Base-by-base conservation (phyloP, 2,888 invertebrate species). In the Drosophila lacicola region DNA sequence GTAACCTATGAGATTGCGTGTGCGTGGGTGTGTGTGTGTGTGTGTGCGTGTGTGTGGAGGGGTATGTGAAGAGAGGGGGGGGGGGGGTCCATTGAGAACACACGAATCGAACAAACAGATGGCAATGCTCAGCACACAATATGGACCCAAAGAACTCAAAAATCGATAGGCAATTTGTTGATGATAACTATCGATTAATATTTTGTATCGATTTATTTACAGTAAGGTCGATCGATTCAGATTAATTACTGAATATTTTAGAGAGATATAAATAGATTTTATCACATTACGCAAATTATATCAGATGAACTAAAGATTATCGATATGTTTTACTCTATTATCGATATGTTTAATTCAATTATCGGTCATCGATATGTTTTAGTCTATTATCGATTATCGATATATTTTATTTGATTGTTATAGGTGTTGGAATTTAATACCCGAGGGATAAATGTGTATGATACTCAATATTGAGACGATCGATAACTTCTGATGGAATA, bases 101-200 rank as follows among this genome's bases (percentile, higher is more conserved):
- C 70, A 70, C 78, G 74, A 76, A 75, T 61, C 58, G 58, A 69
- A 77, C 64, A 56, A 41, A 75, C 36, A 77, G 47, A 64, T 69
- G 77, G 64, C 70, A 65, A 65, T 77, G 76, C 76, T 77, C 76
- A 76, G 70, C 76, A 76, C 70, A 73, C 78, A 77, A 75, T 73
- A 77, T 72, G 67, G 55, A 76, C 56, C 45, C 55, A 61, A 56
- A 33, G 33, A 33, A 49, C 42, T 19, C 14, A 10, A 13, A 39
- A 14, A 39, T 51, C 51, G 19, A 42, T 54, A 19, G 13, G 10
- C 41, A 17, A 41, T 10, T 41, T 41, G 41, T 41, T 41, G 17
- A 13, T 37, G 37, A 5, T 14, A 39, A 8, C 14, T 41, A 41
- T 41, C 9, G 14, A 41, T 17, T 13, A 14, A 39, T 14, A 3